Conservation (phyloP, 1,140 invertebrate species). For the Caenorhabditis remanei region DNA sequence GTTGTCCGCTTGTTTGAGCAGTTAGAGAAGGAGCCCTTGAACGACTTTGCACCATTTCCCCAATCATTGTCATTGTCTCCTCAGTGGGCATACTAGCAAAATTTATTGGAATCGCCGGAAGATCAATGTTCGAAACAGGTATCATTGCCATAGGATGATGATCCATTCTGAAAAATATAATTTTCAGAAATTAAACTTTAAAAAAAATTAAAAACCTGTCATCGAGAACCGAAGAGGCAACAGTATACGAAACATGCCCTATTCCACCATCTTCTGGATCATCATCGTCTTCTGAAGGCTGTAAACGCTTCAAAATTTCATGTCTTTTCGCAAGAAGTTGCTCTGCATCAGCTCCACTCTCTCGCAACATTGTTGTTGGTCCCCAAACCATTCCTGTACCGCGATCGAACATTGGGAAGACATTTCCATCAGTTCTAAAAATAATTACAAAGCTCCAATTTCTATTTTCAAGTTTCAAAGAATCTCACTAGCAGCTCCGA, state of each 20-base stretch:
- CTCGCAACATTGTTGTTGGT: conserved; percentile 5
- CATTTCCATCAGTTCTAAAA: conserved; percentile 25
- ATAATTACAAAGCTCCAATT: neutral
- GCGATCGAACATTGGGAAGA: conserved; percentile 24
- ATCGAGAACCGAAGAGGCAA: conserved; percentile 69
- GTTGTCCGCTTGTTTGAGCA: conserved; percentile 67
- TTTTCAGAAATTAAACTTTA: neutral
- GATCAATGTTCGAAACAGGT: conserved; percentile 35
- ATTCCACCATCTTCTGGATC: conserved; percentile 54
- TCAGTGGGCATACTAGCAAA: conserved; percentile 50
- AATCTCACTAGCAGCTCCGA: neutral
- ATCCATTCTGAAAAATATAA: conserved; percentile 7
- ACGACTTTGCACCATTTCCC: conserved; percentile 58
- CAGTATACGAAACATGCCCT: conserved; percentile 77
- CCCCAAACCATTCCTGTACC: conserved; percentile 13
- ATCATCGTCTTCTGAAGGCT: conserved; percentile 49
- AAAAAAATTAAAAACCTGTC: conserved; percentile 24
- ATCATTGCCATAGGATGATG: conserved; percentile 16
- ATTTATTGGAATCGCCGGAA: conserved; percentile 56
- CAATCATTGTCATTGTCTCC: conserved; percentile 59
- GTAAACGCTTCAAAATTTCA: conserved; percentile 55
- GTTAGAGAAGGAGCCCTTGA: conserved; percentile 44
- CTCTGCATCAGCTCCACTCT: conserved; percentile 51
- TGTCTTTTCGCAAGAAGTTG: conserved; percentile 58
- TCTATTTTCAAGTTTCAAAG: no score